Evolutionary conservation across 2,888 invertebrate genomes (phyloP).

Genomic region (Platycheirus albimanus): DNA sequence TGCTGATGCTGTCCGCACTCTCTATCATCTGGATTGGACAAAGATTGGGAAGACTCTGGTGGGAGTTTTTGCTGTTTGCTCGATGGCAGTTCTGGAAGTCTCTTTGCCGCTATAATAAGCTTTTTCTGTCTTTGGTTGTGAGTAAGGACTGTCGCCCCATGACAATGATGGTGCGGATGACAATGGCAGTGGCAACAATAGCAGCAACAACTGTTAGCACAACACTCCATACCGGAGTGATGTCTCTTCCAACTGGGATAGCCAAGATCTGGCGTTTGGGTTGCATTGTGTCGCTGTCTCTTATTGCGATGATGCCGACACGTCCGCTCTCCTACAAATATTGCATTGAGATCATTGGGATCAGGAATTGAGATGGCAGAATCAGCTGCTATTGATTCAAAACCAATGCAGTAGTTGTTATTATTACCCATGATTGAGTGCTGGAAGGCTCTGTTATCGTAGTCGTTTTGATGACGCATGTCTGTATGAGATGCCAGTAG

Average conservation of each 20-base stretch:
- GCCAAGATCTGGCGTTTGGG: conserved; percentile 78
- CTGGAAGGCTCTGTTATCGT: conserved; percentile 82
- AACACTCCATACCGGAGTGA: conserved; percentile 64
- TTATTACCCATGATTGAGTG: conserved; percentile 75
- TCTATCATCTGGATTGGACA: conserved; percentile 65
- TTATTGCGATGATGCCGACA: conserved; percentile 56
- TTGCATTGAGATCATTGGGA: conserved; percentile 69
- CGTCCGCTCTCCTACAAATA: conserved; percentile 69
- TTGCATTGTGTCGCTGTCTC: conserved; percentile 80
- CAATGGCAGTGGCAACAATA: conserved; percentile 67
- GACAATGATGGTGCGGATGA: conserved; percentile 69
- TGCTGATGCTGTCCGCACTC: conserved; percentile 39
- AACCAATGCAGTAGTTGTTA: conserved; percentile 55
- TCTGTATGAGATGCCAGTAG: conserved; percentile 80
- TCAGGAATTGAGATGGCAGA: conserved; percentile 72
- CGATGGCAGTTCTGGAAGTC: conserved; percentile 64
- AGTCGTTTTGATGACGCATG: conserved; percentile 79
- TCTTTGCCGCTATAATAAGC: conserved; percentile 34
- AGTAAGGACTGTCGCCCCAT: conserved; percentile 30
- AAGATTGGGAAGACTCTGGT: conserved; percentile 71
- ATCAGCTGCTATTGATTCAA: conserved; percentile 72
- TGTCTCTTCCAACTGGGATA: conserved; percentile 66
- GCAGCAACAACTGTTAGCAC: conserved; percentile 50
- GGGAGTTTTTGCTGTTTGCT: conserved; percentile 47
- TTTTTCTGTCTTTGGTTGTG: conserved; percentile 50